Percentiles rank a stretch among this genome's conserved stretches.
phyloP scores from a whole-genome alignment of 2,113 vertebrate genomes.

The Drymodes brunneopygia region DNA sequence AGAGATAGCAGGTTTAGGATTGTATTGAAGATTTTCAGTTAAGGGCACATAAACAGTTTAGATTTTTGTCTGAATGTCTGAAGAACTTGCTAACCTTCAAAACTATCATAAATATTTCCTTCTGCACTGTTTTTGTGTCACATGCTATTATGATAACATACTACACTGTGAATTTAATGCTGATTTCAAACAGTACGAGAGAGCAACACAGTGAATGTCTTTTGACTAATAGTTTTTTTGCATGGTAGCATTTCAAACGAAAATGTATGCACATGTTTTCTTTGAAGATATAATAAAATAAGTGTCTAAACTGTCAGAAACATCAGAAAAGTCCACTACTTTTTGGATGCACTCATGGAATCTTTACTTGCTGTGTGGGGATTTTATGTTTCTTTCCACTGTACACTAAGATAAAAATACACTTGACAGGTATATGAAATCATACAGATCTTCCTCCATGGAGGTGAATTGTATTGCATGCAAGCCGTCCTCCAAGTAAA shows the following conservation, averaged over 20 bases:
- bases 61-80: background rate
- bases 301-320: background rate
- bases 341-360: background rate
- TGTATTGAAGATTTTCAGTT: background rate
- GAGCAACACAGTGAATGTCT: background rate
- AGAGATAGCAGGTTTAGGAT: background rate
- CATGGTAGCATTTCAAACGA: background rate
- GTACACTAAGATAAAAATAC: background rate
- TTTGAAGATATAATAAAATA: background rate
- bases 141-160: background rate
- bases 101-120: background rate
- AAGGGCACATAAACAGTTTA: background rate
- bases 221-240: background rate
- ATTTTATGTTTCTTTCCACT: background rate
- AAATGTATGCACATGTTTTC: background rate
- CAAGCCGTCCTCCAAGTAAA: background rate
- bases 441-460: background rate
- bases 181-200: background rate
- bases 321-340: background rate
- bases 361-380: background rate
- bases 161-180: background rate
- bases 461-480: rapidly evolving
- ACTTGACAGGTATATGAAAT: background rate
- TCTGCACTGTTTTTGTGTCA: background rate
- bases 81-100: background rate